These are phyloP conservation scores for Pristionchus entomophagus DNA, from an alignment of 2,888 invertebrate genomes.

Conservation along the genomic window DNA sequence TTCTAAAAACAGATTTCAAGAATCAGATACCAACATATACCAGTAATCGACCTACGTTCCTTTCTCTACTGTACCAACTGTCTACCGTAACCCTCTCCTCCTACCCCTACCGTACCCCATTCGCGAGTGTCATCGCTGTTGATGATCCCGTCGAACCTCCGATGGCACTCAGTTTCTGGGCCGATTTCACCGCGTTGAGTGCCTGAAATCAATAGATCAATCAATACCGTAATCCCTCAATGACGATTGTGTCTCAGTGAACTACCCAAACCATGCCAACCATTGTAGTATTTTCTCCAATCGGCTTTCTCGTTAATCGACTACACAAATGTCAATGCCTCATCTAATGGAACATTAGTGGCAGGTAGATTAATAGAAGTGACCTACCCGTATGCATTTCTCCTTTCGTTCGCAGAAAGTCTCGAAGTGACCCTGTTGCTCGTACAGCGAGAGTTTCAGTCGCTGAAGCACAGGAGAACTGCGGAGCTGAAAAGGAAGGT, in stretches of 20 bases:
- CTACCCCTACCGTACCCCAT: slow-evolving; percentile 28
- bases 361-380: no score
- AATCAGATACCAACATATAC: no score
- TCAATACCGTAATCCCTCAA: background rate
- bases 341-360: no score
- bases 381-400: slow-evolving; percentile 82
- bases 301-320: no score
- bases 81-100: background rate
- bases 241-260: background rate
- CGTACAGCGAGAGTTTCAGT: slow-evolving; percentile 89
- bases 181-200: slow-evolving; percentile 85
- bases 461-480: slow-evolving; percentile 83
- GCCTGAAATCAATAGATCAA: slow-evolving; percentile 72
- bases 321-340: no score
- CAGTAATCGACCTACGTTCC: no score
- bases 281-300: no score
- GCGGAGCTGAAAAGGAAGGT: slow-evolving; percentile 70
- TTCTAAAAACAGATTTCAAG: no score
- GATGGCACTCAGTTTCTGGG: slow-evolving; percentile 85
- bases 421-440: slow-evolving; percentile 94
- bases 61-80: background rate
- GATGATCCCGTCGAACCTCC: slow-evolving; percentile 78
- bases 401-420: slow-evolving; percentile 93
- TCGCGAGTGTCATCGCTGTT: slow-evolving; percentile 49
- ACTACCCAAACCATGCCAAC: background rate